Evolutionary conservation across 2,113 vertebrate genomes (phyloP).

Genomic region (Hiodon tergisus): DNA sequence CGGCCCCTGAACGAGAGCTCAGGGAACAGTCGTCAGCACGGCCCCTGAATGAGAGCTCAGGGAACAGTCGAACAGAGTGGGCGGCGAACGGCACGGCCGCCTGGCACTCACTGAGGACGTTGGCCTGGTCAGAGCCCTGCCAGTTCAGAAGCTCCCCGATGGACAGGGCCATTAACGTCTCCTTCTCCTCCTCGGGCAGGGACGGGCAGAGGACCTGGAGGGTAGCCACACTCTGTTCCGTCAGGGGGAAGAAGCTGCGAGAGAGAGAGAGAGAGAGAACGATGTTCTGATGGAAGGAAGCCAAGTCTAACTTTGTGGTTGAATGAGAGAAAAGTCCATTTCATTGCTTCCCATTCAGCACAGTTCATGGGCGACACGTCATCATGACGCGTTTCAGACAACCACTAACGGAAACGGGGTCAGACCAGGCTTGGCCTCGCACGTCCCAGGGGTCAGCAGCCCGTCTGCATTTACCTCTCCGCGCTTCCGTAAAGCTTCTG

Average conservation of each 20-base stretch:
- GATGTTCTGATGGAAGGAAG: not conserved
- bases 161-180: constrained; percentile 70
- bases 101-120: constrained; percentile 57
- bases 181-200: constrained; percentile 72
- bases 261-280: constrained; percentile 17
- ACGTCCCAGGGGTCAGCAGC: too few relatives aligned
- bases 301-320: too few relatives aligned
- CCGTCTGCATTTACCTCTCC: constrained; percentile 64
- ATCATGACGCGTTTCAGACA: too few relatives aligned
- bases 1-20: too few relatives aligned
- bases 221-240: constrained; percentile 77
- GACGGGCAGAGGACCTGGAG: constrained; percentile 78
- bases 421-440: too few relatives aligned
- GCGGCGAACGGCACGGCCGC: not conserved
- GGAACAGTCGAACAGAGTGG: not conserved
- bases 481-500: constrained; percentile 65
- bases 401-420: too few relatives aligned
- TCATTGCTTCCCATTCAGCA: too few relatives aligned
- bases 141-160: constrained; percentile 79
- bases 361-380: too few relatives aligned
- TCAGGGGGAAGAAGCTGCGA: constrained; percentile 77
- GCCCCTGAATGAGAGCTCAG: not conserved
- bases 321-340: too few relatives aligned
- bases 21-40: too few relatives aligned
- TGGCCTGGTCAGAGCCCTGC: constrained; percentile 59